Evolutionary conservation across 2,888 invertebrate genomes (phyloP).

Genomic region (Papilio elwesi): DNA sequence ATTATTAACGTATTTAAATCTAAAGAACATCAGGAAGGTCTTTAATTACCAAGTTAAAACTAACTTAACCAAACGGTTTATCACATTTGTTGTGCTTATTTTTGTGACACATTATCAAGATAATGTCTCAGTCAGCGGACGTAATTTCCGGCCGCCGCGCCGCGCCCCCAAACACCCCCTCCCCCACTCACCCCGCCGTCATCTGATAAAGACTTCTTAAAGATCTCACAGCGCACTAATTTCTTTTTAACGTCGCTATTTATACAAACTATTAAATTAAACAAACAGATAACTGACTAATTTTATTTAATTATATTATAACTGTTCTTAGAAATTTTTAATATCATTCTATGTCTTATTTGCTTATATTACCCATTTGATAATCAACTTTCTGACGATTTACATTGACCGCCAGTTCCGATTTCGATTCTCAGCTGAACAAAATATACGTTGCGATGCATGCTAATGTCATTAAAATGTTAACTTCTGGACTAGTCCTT

Average conservation of each 20-base stretch:
- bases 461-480: too few species aligned
- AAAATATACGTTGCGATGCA: too few species aligned
- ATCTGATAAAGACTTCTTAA: constrained; percentile 36
- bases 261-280: constrained; percentile 21
- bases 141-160: constrained; percentile 59
- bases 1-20: neutral
- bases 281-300: neutral
- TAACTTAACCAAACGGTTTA: too few species aligned
- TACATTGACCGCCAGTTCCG: too few species aligned
- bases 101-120: constrained; percentile 69
- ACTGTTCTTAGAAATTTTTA: neutral
- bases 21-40: constrained; percentile 24
- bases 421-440: too few species aligned
- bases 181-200: too few species aligned
- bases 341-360: too few species aligned
- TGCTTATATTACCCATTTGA: too few species aligned
- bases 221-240: constrained; percentile 28
- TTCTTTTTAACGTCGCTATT: constrained; percentile 35
- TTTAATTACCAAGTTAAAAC: constrained; percentile 36
- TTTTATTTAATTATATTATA: neutral
- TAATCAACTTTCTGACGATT: too few species aligned
- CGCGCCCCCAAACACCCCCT: constrained; percentile 57
- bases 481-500: too few species aligned
- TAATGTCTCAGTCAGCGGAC: constrained; percentile 67
- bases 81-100: constrained; percentile 67